Percentiles rank a stretch among this genome's conserved stretches.
Evolutionary conservation across 2,888 invertebrate genomes (phyloP).

Genomic region (Tillus elongatus): DNA sequence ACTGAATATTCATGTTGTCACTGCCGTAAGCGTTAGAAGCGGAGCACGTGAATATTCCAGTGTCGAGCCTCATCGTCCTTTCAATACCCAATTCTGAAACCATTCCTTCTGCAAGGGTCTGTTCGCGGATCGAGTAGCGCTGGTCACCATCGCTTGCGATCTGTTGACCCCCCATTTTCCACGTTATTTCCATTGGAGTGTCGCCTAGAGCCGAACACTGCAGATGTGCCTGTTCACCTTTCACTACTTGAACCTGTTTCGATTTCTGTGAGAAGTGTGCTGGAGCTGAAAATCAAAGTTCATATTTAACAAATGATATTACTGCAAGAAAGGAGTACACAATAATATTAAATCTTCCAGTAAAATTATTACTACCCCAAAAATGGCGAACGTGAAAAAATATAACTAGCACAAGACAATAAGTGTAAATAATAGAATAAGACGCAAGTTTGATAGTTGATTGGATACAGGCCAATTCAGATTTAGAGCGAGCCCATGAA

Average conservation of each 20-base stretch:
- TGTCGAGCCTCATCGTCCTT: constrained; percentile 78
- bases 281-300: constrained; percentile 51
- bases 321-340: no score
- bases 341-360: no score
- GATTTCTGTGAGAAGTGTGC: constrained; percentile 77
- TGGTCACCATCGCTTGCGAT: constrained; percentile 64
- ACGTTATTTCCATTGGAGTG: constrained; percentile 74
- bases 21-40: constrained; percentile 85
- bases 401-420: no score
- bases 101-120: constrained; percentile 68
- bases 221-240: constrained; percentile 72
- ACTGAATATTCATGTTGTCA: constrained; percentile 82
- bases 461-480: no score
- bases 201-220: constrained; percentile 85
- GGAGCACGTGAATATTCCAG: constrained; percentile 78
- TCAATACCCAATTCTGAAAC: constrained; percentile 78
- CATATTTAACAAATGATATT: neutral
- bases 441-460: no score
- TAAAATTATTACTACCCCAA: no score
- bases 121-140: constrained; percentile 68
- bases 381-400: no score
- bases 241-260: constrained; percentile 72
- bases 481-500: no score
- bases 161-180: constrained; percentile 70
- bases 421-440: no score